Percentiles rank a stretch among this genome's conserved stretches.
Evolutionary conservation across 2,888 invertebrate species (phyloP).

Genomic region (Sminthurinus aureus): DNA sequence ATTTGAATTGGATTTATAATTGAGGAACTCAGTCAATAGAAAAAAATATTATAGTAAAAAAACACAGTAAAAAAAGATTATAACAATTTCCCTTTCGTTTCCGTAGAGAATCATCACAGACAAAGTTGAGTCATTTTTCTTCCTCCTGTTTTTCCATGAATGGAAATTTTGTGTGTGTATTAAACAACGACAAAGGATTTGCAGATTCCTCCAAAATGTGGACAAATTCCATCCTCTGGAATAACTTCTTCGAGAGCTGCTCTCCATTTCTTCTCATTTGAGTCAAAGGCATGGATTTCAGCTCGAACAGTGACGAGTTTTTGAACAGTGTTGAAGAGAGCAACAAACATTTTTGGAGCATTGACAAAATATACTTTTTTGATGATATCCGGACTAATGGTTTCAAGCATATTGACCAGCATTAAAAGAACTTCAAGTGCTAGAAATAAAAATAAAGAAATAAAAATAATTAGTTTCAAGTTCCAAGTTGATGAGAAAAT

Average conservation of each 20-base stretch:
- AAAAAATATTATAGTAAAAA: too few relatives aligned
- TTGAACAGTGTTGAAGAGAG: conserved; percentile 37
- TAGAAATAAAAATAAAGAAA: not conserved
- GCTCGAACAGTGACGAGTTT: conserved; percentile 22
- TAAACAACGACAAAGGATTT: conserved; percentile 12
- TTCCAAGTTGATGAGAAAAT: too few relatives aligned
- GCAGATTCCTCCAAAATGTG: conserved; percentile 28
- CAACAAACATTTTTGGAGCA: conserved; percentile 32
- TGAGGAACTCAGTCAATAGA: too few relatives aligned
- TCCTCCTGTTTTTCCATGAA: too few relatives aligned
- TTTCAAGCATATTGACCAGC: conserved; percentile 26
- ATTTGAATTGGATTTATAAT: too few relatives aligned
- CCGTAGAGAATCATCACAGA: too few relatives aligned
- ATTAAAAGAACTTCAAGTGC: conserved; percentile 31
- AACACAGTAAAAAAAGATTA: too few relatives aligned
- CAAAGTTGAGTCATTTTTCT: too few relatives aligned
- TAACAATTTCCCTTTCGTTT: too few relatives aligned
- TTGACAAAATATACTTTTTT: conserved; percentile 35
- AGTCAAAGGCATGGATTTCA: conserved; percentile 34
- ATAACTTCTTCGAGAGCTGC: conserved; percentile 15
- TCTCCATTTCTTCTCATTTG: conserved; percentile 37
- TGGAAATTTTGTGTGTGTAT: not conserved
- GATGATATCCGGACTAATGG: conserved; percentile 21
- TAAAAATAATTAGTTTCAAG: not conserved
- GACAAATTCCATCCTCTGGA: conserved; percentile 29